phyloP scores from a whole-genome alignment of 2,888 invertebrate species.

The Nephrocerus scutellatus region DNA sequence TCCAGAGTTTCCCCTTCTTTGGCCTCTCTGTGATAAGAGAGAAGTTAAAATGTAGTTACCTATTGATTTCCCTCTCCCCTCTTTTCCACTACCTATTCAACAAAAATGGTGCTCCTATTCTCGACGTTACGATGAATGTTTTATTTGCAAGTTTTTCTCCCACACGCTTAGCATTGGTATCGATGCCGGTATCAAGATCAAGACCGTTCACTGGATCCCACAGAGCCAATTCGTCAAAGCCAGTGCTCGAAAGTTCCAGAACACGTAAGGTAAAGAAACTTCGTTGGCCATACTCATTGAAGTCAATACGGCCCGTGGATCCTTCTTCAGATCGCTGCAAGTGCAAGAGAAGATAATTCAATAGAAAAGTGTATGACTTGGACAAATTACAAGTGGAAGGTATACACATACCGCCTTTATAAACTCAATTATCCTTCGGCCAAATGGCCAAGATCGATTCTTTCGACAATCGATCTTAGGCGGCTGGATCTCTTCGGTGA shows the following conservation, averaged over 20 bases:
- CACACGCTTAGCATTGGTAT: conserved; percentile 54
- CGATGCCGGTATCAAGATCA: conserved; percentile 50
- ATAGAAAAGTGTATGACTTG: conserved; percentile 6
- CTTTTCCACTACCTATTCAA: conserved; percentile 47
- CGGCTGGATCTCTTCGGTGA: conserved; percentile 34
- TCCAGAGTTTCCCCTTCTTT: conserved; percentile 54
- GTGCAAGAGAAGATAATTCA: not conserved
- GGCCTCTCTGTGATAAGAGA: conserved; percentile 35
- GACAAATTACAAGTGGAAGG: conserved; percentile 9
- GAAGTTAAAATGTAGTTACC: not conserved
- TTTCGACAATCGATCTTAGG: conserved; percentile 43
- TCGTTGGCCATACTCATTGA: conserved; percentile 57
- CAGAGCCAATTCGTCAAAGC: conserved; percentile 51
- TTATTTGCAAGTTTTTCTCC: conserved; percentile 53
- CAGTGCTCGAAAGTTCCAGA: conserved; percentile 57
- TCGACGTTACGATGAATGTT: conserved; percentile 63
- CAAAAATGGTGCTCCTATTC: conserved; percentile 67
- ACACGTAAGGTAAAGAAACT: conserved; percentile 60
- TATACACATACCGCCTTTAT: conserved; percentile 55
- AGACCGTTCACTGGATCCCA: conserved; percentile 46
- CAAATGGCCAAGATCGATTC: conserved; percentile 52
- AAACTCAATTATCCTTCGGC: conserved; percentile 60
- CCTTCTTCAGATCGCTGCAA: conserved; percentile 39
- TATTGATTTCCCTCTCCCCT: too few relatives aligned
- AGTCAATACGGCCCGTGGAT: conserved; percentile 42